Evolutionary conservation across 2,888 invertebrate genomes (phyloP), one percentile per base, ranked within the genome.

Genomic region (Drosophila nr. medialis): DNA sequence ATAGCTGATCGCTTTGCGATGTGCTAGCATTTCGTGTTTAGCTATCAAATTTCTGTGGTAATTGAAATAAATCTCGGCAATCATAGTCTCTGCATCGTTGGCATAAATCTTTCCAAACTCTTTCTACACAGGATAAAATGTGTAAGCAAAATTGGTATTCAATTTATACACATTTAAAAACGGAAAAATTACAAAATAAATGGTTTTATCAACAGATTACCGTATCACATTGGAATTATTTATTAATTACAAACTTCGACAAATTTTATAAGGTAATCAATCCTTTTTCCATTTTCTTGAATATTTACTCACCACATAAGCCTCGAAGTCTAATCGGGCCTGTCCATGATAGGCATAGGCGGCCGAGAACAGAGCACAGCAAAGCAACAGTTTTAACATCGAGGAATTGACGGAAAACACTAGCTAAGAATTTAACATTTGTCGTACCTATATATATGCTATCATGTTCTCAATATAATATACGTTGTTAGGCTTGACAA

Each of bases 51-150:
- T 78, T n/a, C 64, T 80, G 62, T 91, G 87, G 38, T 86, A 80
- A 30, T 64, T 73, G 56, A 79, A 92, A 36, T 81, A 90, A 56
- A 72, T 91, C 11, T 86, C 80, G 4, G 91, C 91, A 66, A 64
- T 70, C 5, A 64, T 69, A 0, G 5, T 1, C 0, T 75, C 64
- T 5, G 70, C 11, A 0, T 6, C 0, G 0, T 36, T 34, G 36
- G 77, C 64, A 10, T 53, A 83, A 0, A 0, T 0, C 49, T 89
- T 90, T 0, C 0, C 0, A n/a, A 59, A 79, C 0, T 0, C 0
- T 0, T 0, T 0, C 87, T 8, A 4, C 27, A 45, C 10, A 4
- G 21, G 7, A 55, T 2, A 7, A 4, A 15, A 36, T 4, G 1
- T 15, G 24, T 2, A 24, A 24, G 4, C 10, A 18, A 21, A n/a